Percentiles rank a stretch among this genome's conserved stretches.
Conservation (phyloP, 2,888 invertebrate species). For the Vannuccia rotundouncinata region DNA sequence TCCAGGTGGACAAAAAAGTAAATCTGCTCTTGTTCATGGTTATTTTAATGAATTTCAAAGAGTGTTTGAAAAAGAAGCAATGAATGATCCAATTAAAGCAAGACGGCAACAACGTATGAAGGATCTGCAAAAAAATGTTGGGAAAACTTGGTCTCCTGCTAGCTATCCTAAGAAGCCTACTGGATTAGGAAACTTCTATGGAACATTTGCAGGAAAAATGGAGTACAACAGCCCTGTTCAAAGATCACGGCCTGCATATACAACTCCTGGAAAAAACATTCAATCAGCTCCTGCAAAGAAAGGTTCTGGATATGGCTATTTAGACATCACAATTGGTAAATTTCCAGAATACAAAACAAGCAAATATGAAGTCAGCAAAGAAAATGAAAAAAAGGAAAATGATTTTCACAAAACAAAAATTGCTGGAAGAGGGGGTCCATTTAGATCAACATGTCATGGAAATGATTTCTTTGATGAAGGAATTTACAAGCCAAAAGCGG, state of each 20-base stretch:
- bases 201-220: constrained; percentile 52
- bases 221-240: constrained; percentile 49
- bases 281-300: constrained; percentile 53
- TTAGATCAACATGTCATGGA: constrained; percentile 54
- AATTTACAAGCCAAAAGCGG: constrained; percentile 48
- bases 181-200: constrained; percentile 53
- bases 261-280: constrained; percentile 51
- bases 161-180: constrained; percentile 51
- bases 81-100: constrained; percentile 53
- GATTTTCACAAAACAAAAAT: constrained; percentile 46
- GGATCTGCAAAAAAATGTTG: constrained; percentile 52
- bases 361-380: constrained; percentile 47
- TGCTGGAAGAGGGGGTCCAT: constrained; percentile 52
- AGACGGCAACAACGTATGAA: constrained; percentile 48
- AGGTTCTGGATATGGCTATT: constrained; percentile 57
- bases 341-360: constrained; percentile 51
- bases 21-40: constrained; percentile 50
- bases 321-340: constrained; percentile 49
- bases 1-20: constrained; percentile 50
- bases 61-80: constrained; percentile 53
- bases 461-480: constrained; percentile 52
- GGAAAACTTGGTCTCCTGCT: constrained; percentile 55
- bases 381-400: constrained; percentile 44
- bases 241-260: constrained; percentile 44
- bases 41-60: constrained; percentile 53